phyloP scores from a whole-genome alignment of 2,113 vertebrate genomes.

The Spilogale gracilis region DNA sequence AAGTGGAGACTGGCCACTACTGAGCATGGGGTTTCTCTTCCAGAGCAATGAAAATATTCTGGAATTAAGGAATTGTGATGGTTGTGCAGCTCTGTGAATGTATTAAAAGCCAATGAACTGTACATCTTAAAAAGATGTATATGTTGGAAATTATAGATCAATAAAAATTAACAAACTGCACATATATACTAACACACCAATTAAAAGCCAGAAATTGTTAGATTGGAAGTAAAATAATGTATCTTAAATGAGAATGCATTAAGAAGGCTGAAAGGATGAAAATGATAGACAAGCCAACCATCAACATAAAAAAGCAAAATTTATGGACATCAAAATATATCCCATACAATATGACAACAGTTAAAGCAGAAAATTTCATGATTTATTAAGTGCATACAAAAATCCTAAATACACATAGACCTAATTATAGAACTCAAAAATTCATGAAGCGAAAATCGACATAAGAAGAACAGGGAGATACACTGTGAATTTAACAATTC shows the following conservation, averaged over 20 bases:
- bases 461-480: neutral
- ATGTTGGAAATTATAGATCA: neutral
- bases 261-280: neutral
- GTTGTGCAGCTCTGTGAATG: neutral
- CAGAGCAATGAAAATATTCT: rapidly evolving
- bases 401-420: neutral
- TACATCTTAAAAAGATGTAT: neutral
- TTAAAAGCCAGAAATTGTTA: neutral
- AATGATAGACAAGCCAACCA: neutral
- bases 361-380: neutral
- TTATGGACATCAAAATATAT: neutral
- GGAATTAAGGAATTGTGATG: neutral
- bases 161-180: neutral
- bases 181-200: neutral
- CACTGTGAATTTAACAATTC: neutral
- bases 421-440: neutral
- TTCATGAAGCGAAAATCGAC: neutral
- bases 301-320: neutral
- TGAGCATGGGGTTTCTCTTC: neutral
- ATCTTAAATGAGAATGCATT: neutral
- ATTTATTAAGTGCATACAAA: neutral
- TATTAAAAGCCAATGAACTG: neutral
- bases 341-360: neutral
- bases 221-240: neutral
- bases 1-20: neutral